A percentile compares a stretch with the other conserved stretches of the same genome.
phyloP scores from a whole-genome alignment of 2,797 vertebrate genomes.

The Alca torda region DNA sequence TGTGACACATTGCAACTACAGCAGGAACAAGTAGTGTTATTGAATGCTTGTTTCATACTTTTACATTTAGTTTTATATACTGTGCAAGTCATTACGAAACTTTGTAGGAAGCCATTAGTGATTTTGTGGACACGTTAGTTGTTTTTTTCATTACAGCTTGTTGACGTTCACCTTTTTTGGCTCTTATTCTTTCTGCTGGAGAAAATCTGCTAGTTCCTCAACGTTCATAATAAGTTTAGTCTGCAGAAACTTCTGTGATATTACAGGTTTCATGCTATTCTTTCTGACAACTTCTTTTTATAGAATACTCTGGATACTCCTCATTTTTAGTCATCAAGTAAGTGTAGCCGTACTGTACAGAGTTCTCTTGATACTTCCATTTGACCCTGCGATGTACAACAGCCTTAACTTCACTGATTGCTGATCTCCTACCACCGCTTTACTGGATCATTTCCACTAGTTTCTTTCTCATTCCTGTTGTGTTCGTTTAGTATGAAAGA shows the following conservation, averaged over 20 bases:
- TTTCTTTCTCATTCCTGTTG: background rate
- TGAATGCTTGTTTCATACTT: background rate
- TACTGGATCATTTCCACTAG: background rate
- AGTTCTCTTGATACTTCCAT: background rate
- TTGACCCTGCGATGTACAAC: background rate
- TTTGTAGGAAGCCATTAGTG: background rate
- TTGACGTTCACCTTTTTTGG: background rate
- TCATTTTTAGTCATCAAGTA: background rate
- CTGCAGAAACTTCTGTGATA: background rate
- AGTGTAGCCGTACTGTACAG: background rate
- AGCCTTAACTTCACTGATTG: background rate
- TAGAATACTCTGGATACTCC: background rate
- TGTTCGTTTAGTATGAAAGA: background rate
- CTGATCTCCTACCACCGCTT: background rate
- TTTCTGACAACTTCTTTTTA: background rate
- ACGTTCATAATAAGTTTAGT: background rate
- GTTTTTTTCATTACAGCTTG: background rate
- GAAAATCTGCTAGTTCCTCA: fast-evolving
- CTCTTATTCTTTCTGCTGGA: background rate
- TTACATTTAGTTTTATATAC: background rate
- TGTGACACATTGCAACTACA: background rate
- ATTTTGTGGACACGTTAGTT: background rate
- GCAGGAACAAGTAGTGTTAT: background rate
- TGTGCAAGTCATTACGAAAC: background rate
- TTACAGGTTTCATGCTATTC: background rate